Evolutionary conservation across 2,797 vertebrate genomes (phyloP).

Genomic region (Emydoidea blandingii): DNA sequence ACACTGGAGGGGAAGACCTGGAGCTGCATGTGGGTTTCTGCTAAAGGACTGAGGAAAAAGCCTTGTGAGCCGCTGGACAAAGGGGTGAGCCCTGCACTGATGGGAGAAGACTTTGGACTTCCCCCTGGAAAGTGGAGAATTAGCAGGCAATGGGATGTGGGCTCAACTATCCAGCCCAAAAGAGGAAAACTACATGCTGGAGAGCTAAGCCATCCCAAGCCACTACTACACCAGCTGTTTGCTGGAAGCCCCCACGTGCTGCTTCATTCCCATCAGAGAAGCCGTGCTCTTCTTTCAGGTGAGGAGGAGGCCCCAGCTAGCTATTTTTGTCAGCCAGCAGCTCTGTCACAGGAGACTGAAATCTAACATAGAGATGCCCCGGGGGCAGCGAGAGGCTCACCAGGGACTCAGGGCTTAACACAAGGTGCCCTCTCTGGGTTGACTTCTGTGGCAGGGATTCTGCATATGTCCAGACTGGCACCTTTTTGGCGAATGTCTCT

Average conservation of each 20-base stretch:
- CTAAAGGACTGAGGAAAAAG: no score
- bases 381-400: not conserved
- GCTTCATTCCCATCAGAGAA: not conserved
- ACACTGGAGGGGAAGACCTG: no score
- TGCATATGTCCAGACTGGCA: not conserved
- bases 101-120: not conserved
- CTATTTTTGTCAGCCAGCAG: constrained; percentile 27
- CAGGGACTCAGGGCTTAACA: not conserved
- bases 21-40: no score
- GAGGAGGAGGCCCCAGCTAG: not conserved
- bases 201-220: not conserved
- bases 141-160: not conserved
- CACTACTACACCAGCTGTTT: not conserved
- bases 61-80: no score
- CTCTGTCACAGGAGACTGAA: not conserved
- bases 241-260: not conserved
- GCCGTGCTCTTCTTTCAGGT: not conserved
- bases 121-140: not conserved
- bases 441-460: not conserved
- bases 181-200: not conserved
- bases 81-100: not conserved
- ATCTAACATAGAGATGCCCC: not conserved
- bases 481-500: not conserved
- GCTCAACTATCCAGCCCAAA: not conserved
- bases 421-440: not conserved